Conservation (phyloP, 2,888 invertebrate species). For the Scelioninae gen. 2 region DNA sequence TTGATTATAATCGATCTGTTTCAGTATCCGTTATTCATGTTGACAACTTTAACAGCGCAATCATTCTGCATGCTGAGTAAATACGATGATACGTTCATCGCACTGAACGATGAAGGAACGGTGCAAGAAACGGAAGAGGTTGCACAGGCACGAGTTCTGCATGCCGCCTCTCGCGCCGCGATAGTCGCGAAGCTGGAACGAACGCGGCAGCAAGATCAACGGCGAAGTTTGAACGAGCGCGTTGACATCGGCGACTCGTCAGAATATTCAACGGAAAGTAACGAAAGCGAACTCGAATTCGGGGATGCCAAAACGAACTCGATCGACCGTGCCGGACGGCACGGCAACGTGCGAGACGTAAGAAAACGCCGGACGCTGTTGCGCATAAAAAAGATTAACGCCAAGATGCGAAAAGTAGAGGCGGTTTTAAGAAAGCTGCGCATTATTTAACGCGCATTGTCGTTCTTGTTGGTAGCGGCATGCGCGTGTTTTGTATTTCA, state of each 20-base stretch:
- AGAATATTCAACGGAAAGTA: no score
- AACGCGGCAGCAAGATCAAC: constrained; percentile 9
- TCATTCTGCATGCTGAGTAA: neutral
- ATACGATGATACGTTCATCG: neutral
- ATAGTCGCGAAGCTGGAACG: constrained; percentile 13
- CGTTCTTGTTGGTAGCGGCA: neutral
- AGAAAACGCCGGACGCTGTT: constrained; percentile 22
- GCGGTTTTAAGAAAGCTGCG: constrained; percentile 27
- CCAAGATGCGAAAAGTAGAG: constrained; percentile 50
- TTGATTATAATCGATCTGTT: constrained; percentile 1
- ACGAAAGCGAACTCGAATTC: neutral
- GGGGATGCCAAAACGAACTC: neutral
- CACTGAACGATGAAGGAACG: constrained; percentile 16
- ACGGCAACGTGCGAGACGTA: constrained; percentile 21
- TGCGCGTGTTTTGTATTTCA: neutral
- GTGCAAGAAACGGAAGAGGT: constrained; percentile 25
- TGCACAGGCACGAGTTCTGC: constrained; percentile 8
- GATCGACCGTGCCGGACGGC: neutral
- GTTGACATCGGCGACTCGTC: no score
- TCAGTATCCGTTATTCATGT: constrained; percentile 18
- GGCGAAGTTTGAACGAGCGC: neutral
- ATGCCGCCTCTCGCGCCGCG: constrained; percentile 4
- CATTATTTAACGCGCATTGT: constrained; percentile 11
- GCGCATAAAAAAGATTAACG: constrained; percentile 40
- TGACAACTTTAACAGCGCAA: neutral